These are phyloP conservation scores for Andrena praecox DNA, from an alignment of 2,888 invertebrate genomes.

Conservation along the genomic window DNA sequence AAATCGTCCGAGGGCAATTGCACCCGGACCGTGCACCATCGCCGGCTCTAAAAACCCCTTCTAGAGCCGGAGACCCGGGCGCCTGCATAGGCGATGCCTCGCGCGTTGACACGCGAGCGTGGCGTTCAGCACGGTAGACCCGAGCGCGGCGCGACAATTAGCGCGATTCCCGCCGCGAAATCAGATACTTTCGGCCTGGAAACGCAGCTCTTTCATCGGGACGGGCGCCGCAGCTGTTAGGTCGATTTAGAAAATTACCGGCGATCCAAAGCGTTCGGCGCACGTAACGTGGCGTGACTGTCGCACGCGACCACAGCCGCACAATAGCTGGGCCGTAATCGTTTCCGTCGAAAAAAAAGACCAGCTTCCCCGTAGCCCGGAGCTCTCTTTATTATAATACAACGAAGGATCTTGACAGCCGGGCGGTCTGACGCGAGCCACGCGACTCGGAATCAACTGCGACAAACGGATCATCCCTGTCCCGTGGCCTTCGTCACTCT, in stretches of 20 bases:
- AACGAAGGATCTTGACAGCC: slow-evolving; percentile 42
- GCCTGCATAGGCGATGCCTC: slow-evolving; percentile 23
- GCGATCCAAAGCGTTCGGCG: slow-evolving; percentile 43
- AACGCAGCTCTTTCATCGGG: slow-evolving; percentile 18
- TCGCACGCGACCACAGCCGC: slow-evolving; percentile 76
- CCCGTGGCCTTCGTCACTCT: slow-evolving; percentile 8
- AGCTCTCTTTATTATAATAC: slow-evolving; percentile 60
- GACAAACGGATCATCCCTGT: slow-evolving; percentile 11
- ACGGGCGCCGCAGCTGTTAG: slow-evolving; percentile 70
- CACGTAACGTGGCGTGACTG: slow-evolving; percentile 77
- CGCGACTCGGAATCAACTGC: slow-evolving; percentile 67
- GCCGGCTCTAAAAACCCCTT: slow-evolving; percentile 18
- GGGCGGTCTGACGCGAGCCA: slow-evolving; percentile 70
- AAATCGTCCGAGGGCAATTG: slow-evolving; percentile 17
- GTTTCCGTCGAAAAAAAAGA: slow-evolving; percentile 60
- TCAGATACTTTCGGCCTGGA: slow-evolving; percentile 36
- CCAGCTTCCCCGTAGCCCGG: slow-evolving; percentile 19
- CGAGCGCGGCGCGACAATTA: slow-evolving; percentile 31
- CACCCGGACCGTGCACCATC: neutral
- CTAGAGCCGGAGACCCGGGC: slow-evolving; percentile 1
- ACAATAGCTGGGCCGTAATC: slow-evolving; percentile 71
- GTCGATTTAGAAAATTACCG: slow-evolving; percentile 78
- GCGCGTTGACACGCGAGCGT: slow-evolving; percentile 36
- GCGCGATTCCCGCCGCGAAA: slow-evolving; percentile 17
- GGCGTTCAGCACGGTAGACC: slow-evolving; percentile 48